Percentiles rank a stretch among this genome's conserved stretches.
These are phyloP conservation scores for Xiphophorus hellerii DNA, from an alignment of 2,113 vertebrate genomes.

Conservation along the genomic window DNA sequence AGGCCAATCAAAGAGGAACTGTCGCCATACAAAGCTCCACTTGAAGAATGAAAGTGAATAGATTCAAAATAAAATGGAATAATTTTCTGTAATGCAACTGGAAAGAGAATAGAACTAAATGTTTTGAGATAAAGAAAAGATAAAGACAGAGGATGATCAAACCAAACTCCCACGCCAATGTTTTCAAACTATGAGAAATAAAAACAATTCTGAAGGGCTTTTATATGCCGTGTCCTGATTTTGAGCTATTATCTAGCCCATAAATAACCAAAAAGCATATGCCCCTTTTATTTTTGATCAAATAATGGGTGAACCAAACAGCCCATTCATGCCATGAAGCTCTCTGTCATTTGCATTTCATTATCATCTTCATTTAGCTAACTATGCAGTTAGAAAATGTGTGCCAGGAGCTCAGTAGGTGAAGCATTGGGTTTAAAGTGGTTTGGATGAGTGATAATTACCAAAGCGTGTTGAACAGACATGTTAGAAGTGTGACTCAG, in stretches of 20 bases:
- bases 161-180: background rate
- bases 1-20: conserved; percentile 23
- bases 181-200: background rate
- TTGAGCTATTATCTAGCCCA: background rate
- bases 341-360: background rate
- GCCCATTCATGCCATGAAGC: too few species aligned
- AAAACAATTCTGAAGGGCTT: background rate
- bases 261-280: background rate
- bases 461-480: background rate
- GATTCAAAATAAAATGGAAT: conserved; percentile 1
- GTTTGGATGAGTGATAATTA: background rate
- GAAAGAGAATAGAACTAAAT: background rate
- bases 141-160: background rate
- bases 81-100: background rate
- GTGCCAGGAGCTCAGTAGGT: background rate
- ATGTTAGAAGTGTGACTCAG: too few species aligned
- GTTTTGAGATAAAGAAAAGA: background rate
- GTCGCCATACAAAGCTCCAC: conserved; percentile 14
- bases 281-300: too few species aligned
- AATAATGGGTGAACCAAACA: too few species aligned
- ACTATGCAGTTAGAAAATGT: background rate
- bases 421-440: too few species aligned
- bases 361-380: background rate
- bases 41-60: background rate
- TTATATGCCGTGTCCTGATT: background rate